A percentile compares a stretch with the other conserved stretches of the same genome.
These are phyloP conservation scores for Apis florea DNA, from an alignment of 1,140 invertebrate genomes.

Conservation along the genomic window DNA sequence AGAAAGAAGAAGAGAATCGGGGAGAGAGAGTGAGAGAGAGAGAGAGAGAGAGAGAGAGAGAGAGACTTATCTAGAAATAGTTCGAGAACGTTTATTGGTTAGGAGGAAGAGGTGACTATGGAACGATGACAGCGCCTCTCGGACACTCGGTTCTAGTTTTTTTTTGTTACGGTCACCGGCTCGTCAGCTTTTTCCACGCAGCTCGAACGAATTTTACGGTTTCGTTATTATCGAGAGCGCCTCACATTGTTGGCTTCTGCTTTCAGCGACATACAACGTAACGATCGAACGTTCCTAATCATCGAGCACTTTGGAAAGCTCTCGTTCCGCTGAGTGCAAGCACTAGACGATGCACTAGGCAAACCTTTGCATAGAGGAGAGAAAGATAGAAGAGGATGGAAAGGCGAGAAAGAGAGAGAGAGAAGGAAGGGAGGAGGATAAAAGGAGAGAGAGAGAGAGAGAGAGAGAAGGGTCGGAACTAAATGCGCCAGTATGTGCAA, in stretches of 20 bases:
- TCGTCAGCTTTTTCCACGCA: conserved; percentile 12
- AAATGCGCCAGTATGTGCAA: conserved; percentile 44
- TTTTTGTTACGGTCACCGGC: conserved; percentile 13
- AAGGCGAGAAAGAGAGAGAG: not conserved
- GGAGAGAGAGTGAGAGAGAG: too few relatives aligned
- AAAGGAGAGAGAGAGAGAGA: conserved; percentile 2
- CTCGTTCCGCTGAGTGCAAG: conserved; percentile 32
- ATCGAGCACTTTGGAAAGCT: conserved; percentile 45
- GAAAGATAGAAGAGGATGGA: conserved; percentile 11
- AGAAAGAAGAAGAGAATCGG: too few relatives aligned
- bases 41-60: too few relatives aligned
- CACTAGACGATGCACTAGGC: conserved; percentile 50
- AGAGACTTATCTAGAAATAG: too few relatives aligned
- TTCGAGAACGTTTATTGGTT: too few relatives aligned
- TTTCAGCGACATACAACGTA: conserved; percentile 34
- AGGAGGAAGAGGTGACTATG: too few relatives aligned
- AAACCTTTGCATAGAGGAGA: conserved; percentile 46
- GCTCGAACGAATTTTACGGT: conserved; percentile 42
- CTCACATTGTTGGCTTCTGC: conserved; percentile 48
- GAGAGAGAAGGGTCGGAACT: conserved; percentile 17
- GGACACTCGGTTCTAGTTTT: too few relatives aligned
- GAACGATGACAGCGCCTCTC: too few relatives aligned
- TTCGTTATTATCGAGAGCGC: conserved; percentile 43
- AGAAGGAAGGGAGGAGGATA: not conserved
- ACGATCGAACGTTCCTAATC: conserved; percentile 52